A percentile compares a stretch with the other conserved stretches of the same genome.
Evolutionary conservation across 92 coral and sea anemone species (phyloP).

Genomic region (Pocillopora meandrina): DNA sequence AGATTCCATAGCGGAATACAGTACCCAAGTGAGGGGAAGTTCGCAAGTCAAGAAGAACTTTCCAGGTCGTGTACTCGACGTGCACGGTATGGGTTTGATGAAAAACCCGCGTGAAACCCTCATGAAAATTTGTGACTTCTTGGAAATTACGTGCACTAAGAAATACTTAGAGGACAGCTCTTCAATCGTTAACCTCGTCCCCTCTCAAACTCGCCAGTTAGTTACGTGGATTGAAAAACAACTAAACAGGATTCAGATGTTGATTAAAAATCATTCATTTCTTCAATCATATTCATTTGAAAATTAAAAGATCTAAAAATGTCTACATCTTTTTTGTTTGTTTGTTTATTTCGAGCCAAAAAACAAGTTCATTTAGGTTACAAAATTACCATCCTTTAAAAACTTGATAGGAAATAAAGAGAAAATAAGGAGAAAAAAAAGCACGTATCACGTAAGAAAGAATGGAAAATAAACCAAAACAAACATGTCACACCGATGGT

Average conservation of each 20-base stretch:
- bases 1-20: background rate
- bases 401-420: no score
- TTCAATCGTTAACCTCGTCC: constrained; percentile 9
- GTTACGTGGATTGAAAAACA: constrained; percentile 23
- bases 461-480: no score
- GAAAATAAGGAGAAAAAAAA: no score
- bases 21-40: constrained; percentile 1
- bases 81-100: constrained; percentile 30
- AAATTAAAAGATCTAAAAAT: background rate
- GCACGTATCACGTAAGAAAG: no score
- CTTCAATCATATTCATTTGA: constrained; percentile 16
- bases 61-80: constrained; percentile 33
- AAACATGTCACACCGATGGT: no score
- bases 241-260: background rate
- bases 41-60: background rate
- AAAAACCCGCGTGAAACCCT: constrained; percentile 29
- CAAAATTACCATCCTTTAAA: no score
- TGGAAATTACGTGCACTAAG: constrained; percentile 44
- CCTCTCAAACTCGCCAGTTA: constrained; percentile 23
- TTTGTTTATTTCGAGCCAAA: no score
- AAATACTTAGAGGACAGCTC: constrained; percentile 40
- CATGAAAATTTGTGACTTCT: constrained; percentile 36
- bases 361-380: no score
- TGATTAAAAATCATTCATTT: constrained; percentile 15
- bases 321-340: no score